Evolutionary conservation across 2,888 invertebrate species (phyloP), one percentile per base, ranked within the genome.

Genomic region (Sepioteuthis lessoniana): DNA sequence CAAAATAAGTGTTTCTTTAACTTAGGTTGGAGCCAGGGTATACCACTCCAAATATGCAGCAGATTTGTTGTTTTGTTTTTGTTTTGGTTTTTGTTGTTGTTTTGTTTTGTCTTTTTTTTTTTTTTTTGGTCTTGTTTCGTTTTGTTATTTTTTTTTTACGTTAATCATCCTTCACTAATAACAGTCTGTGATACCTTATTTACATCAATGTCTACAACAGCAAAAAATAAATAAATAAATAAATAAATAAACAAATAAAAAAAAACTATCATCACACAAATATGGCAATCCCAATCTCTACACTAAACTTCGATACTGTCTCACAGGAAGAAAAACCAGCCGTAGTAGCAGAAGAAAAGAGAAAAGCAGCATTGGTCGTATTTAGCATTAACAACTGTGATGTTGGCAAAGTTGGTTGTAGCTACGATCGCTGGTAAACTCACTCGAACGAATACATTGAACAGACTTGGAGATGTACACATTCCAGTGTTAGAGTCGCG

Each of bases 361-460:
- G n/a, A 13, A n/a, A 35, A 16, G n/a, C n/a, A 35, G 35, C n/a
- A 76, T 76, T 76, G 76, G 76, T 76, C n/a, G 76, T 76, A n/a
- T 76, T 76, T 76, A 76, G 35, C 76, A 76, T 76, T 35, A 76
- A 76, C 76, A 76, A 76, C 76, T 76, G n/a, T n/a, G 35, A 76
- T 76, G 76, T 76, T 76, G 76, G 76, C 76, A 76, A 76, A 76
- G 76, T 76, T 76, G 76, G 76, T n/a, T 76, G 76, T 76, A 76
- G n/a, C 76, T 76, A 76, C 76, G 76, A 10, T 76, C 76, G 19
- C 76, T n/a, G 19, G 76, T 76, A 76, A 76, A 76, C n/a, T 76
- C 76, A 76, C 76, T n/a, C 25, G 25, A 76, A 76, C n/a, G n/a
- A n/a, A 35, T 76, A 76, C 76, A 35, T 0, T 76, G 55, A 55